Evolutionary conservation across 2,888 invertebrate species (phyloP), one percentile per base, ranked within the genome.

Genomic region (Caradrina clavipalpis): DNA sequence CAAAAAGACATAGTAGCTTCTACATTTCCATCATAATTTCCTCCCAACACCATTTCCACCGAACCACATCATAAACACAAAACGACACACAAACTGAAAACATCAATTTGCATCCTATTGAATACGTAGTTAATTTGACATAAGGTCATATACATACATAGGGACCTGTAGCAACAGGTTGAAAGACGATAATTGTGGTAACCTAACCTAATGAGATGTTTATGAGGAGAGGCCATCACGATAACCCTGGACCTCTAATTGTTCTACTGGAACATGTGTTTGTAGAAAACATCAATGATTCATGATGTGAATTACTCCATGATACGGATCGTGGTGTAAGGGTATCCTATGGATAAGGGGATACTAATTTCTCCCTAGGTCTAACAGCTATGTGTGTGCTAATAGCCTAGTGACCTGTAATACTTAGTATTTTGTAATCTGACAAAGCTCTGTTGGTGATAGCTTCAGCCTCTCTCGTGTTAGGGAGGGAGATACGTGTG

Each of bases 111-210:
- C 76, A 70, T 69, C 17, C 39, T 49, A 64, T 66, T 66, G 45
- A 60, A 71, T 47, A 64, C n/a, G 66, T 69, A 82, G 68, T 73
- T 81, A 76, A 81, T 77, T 82, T 77, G 83, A 77, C 80, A 73
- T 69, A 64, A 80, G 73, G 78, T 77, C 81, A 81, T 63, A 72
- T 69, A 77, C 55, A 78, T 62, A 79, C 76, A 56, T 21, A 53
- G n/a, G 59, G 50, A 54, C 53, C 51, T 73, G 54, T 59, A 53
- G 15, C 31, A 81, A 81, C 82, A 69, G 73, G 84, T 81, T 81
- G 82, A 73, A 81, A 83, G 73, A 74, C 63, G 81, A 81, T 81
- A 79, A 69, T 71, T 76, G 73, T 76, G 69, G 81, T 73, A 78
- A 68, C 69, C 71, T 10, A 69, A 47, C 53, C 63, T 71, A 65